A percentile compares a stretch with the other conserved stretches of the same genome.
Conservation (phyloP, 2,113 vertebrate species). For the Pipra filicauda region DNA sequence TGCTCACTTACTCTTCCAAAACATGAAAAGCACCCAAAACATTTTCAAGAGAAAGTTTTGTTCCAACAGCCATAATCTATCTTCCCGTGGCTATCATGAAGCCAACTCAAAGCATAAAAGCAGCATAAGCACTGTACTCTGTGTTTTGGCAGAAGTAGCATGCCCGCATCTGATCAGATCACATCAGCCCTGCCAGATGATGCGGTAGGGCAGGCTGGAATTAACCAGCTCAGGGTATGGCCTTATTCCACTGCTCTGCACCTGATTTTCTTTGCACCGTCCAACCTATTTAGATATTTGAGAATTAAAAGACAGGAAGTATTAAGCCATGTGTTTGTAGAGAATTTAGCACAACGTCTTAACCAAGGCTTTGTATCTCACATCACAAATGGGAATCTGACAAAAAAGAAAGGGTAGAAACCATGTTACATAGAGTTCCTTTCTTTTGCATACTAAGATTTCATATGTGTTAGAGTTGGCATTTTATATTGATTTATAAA, state of each 20-base stretch:
- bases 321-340: neutral
- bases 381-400: neutral
- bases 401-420: neutral
- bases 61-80: constrained; percentile 26
- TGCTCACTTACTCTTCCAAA: constrained; percentile 15
- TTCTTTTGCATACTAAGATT: neutral
- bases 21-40: neutral
- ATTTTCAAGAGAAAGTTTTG: constrained; percentile 11
- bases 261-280: neutral
- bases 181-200: constrained; percentile 61
- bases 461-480: neutral
- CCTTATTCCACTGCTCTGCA: neutral
- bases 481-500: neutral
- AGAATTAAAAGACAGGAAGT: neutral
- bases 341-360: neutral
- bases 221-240: constrained; percentile 9
- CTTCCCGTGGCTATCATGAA: constrained; percentile 26
- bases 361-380: neutral
- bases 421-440: neutral
- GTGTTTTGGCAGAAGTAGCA: constrained; percentile 53
- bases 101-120: constrained; percentile 47
- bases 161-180: constrained; percentile 59
- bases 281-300: neutral
- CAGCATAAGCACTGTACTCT: constrained; percentile 56
- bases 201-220: constrained; percentile 20